Evolutionary conservation across 2,888 invertebrate genomes (phyloP).

Genomic region (Ramazzottius varieornatus): DNA sequence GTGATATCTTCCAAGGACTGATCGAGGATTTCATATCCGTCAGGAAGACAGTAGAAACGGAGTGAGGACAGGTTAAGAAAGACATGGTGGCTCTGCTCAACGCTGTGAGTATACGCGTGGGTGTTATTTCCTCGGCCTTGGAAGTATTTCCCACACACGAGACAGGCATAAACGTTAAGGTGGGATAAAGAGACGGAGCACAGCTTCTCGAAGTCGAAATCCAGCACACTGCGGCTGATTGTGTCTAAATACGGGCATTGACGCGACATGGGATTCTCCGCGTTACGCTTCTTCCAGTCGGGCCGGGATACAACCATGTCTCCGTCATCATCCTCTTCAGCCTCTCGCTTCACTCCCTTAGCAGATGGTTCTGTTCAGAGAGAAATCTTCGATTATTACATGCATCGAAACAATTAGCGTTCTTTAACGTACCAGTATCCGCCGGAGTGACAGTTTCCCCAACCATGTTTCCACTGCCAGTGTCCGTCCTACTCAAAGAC

Average conservation of each 20-base stretch:
- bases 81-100: constrained; percentile 89
- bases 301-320: background rate
- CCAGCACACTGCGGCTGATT: constrained; percentile 79
- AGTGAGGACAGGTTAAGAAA: constrained; percentile 83
- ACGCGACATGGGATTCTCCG: constrained; percentile 9
- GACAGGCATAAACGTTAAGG: constrained; percentile 94
- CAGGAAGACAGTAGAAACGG: constrained; percentile 92
- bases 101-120: constrained; percentile 94
- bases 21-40: constrained; percentile 97
- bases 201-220: constrained; percentile 97
- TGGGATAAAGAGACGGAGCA: constrained; percentile 91
- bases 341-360: background rate
- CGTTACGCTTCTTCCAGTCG: background rate
- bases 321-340: background rate
- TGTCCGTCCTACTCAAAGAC: no score
- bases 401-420: no score
- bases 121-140: constrained; percentile 79
- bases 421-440: no score
- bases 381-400: no score
- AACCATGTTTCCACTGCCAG: no score
- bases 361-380: no score
- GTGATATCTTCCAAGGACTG: constrained; percentile 80
- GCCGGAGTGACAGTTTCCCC: no score
- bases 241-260: constrained; percentile 86
- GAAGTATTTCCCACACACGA: constrained; percentile 97